These are phyloP conservation scores for Andinoacara biseriatus DNA, from an alignment of 2,113 vertebrate genomes.

Conservation along the genomic window DNA sequence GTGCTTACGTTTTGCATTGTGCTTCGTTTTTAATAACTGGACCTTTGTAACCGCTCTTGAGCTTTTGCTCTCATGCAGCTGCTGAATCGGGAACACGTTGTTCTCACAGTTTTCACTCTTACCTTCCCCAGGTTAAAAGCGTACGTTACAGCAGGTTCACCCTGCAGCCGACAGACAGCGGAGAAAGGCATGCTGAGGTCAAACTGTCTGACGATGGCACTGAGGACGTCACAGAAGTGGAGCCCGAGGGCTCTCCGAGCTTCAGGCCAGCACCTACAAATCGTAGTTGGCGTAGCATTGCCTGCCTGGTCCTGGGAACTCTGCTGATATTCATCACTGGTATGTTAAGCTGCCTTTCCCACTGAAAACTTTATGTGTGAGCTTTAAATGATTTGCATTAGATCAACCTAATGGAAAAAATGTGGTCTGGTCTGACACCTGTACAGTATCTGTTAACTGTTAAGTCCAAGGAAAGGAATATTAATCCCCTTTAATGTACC, in stretches of 20 bases:
- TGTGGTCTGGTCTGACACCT: too few relatives aligned
- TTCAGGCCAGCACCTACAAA: slow-evolving; percentile 23
- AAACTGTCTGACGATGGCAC: slow-evolving; percentile 81
- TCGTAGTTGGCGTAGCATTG: slow-evolving; percentile 48
- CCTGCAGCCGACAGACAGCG: slow-evolving; percentile 83
- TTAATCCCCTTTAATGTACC: not conserved
- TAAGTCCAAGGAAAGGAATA: not conserved
- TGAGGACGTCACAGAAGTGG: slow-evolving; percentile 79
- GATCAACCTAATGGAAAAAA: not conserved
- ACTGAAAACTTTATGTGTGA: not conserved
- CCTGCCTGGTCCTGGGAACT: slow-evolving; percentile 51
- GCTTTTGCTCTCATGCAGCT: not conserved
- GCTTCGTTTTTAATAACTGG: not conserved
- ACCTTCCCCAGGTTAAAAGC: slow-evolving; percentile 78
- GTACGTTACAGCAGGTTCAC: slow-evolving; percentile 90
- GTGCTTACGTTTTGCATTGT: not conserved
- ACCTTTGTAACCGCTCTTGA: not conserved
- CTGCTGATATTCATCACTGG: slow-evolving; percentile 84
- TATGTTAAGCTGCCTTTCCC: slow-evolving; percentile 49
- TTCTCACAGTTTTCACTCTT: not conserved
- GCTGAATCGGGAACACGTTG: not conserved
- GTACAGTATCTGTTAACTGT: not conserved
- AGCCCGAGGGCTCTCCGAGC: slow-evolving; percentile 47
- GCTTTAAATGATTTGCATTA: not conserved
- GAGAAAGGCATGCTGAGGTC: slow-evolving; percentile 87